Evolutionary conservation across 1,140 invertebrate genomes (phyloP), one percentile per base, ranked within the genome.

Genomic region (Scaptomyza pallida): DNA sequence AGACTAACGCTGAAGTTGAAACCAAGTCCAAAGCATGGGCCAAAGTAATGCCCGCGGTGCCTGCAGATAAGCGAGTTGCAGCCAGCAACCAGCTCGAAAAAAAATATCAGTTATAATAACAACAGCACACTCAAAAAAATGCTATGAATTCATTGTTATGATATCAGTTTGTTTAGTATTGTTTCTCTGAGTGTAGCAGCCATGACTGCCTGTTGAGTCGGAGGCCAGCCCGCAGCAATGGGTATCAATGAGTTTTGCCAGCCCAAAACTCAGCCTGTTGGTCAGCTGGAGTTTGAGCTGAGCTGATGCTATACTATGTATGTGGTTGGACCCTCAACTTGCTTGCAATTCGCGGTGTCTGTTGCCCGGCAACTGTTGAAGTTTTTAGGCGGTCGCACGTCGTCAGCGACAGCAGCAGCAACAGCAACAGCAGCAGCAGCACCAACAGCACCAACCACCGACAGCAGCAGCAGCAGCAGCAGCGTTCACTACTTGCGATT

Each of bases 381-480:
- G 81, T 86, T 89, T 85, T 89, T 89, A 89, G 86, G 86, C 86
- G 86, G 86, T 89, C 86, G 86, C 86, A 85, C 86, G 86, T 89
- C 86, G 88, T 83, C 86, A 85, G 75, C 86, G 73, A 63, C 72
- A 45, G 74, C 78, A 62, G 13, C 63, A 40, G 35, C 72, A 63
- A 21, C 69, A 41, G 44, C 47, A 54, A 4, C 41, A 50, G 47
- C 51, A 55, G 55, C 62, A 43, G 51, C 50, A 55, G 23, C 54
- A 37, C 52, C 56, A 62, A 40, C 68, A 35, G 52, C 60, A 52
- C 55, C 65, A 33, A 30, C 10, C 47, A 30, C 41, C 23, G 50
- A 12, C 40, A 55, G 35, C 37, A 23, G 23, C 57, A 45, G 21
- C 47, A 45, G 64, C 51, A 69, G 69, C 59, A 72, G 76, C 80